phyloP scores from a whole-genome alignment of 2,797 vertebrate species.

The Phoebastria nigripes region DNA sequence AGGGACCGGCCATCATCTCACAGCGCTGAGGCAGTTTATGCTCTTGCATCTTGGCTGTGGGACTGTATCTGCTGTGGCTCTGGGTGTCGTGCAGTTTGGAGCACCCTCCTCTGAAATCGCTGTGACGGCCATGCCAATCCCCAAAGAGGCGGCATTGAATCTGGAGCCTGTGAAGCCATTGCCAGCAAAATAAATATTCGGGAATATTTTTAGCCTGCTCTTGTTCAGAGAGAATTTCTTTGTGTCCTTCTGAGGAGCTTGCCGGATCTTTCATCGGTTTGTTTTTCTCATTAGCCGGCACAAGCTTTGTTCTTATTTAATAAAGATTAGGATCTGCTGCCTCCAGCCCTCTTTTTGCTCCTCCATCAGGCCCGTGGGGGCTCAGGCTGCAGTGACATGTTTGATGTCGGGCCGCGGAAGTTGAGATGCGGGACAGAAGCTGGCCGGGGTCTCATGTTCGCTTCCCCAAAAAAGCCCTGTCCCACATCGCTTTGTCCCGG shows the following conservation, averaged over 20 bases:
- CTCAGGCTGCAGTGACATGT: conserved; percentile 53
- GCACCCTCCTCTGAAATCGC: neutral
- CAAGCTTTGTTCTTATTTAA: conserved; percentile 75
- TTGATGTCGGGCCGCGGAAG: conserved; percentile 36
- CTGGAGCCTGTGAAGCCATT: conserved; percentile 49
- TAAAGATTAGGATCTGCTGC: conserved; percentile 75
- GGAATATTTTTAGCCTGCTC: conserved; percentile 66
- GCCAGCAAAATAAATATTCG: conserved; percentile 57
- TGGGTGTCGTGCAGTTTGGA: neutral
- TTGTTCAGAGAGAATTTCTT: conserved; percentile 67
- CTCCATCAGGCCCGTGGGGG: conserved; percentile 53
- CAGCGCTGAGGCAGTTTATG: accelerated
- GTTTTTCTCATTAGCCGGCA: conserved; percentile 73
- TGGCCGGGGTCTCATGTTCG: neutral
- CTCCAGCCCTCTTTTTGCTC: conserved; percentile 67
- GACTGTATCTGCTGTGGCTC: neutral
- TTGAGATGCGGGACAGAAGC: conserved; percentile 53
- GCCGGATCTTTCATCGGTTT: conserved; percentile 69
- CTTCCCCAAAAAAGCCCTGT: neutral
- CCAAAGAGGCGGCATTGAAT: neutral
- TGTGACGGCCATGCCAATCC: neutral
- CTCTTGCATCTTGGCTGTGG: neutral
- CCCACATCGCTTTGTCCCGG: accelerated
- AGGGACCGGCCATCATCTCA: neutral
- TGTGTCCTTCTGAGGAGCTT: conserved; percentile 66